Evolutionary conservation across 2,797 vertebrate genomes (phyloP), one percentile per base, ranked within the genome.

Genomic region (Aeoliscus strigatus): DNA sequence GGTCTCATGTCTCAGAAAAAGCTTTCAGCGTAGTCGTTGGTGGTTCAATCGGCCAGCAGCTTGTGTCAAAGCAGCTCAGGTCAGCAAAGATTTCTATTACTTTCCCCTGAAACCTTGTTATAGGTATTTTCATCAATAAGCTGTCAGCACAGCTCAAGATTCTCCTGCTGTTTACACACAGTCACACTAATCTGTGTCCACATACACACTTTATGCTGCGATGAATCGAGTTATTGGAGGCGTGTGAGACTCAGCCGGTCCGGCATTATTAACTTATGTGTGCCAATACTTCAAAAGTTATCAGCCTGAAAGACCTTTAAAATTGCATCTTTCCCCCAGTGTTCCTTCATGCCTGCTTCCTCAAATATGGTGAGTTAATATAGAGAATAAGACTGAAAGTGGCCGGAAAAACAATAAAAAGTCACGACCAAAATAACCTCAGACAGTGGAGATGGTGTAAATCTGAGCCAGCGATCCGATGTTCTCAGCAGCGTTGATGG

Each of bases 101-200:
- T 44, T 44, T 58, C 12, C 30, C 27, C 29, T 44, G 15, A 64
- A 70, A 69, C 46, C 34, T 33, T 58, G 9, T 60, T 40, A 18
- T 39, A 38, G 38, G 9, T 39, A 42, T 66, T 66, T 65, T 60
- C 44, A 53, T 66, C 58, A 28, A 28, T 58, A 42, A 39, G 9
- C 31, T 38, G 8, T 15, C 46, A 31, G 30, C 34, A 26, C 23
- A 14, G 8, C 39, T 31, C 25, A 4, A 5, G n/a, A 10, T 15
- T 38, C 25, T 29, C 37, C 28, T 55, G 27, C 37, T 46, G 31
- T 53, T 33, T 53, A 55, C 24, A 45, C 41, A 45, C 40, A 4
- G 30, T 18, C 0, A 1, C 32, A 49, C 35, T 60, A 45, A 66
- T 63, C 54, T 39, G 37, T 12, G 26, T 29, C 39, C 47, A 52